phyloP scores from a whole-genome alignment of 2,113 vertebrate genomes.

The Nibea albiflora region DNA sequence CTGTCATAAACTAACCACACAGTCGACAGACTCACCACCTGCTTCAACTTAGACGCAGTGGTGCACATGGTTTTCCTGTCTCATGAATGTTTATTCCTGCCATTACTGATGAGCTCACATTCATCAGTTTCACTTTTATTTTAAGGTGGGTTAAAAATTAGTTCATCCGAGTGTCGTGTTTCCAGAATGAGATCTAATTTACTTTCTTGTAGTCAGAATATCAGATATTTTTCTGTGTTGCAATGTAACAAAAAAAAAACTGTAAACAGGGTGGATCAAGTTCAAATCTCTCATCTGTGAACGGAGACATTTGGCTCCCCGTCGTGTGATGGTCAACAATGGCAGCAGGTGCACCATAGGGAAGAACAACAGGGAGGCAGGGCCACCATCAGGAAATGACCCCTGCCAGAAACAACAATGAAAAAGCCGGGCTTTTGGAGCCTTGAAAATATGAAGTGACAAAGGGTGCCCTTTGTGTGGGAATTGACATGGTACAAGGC shows the following conservation, averaged over 20 bases:
- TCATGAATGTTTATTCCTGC: not conserved
- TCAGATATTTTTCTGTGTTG: not conserved
- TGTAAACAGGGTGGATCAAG: not conserved
- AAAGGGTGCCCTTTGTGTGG: conserved; percentile 84
- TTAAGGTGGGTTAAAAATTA: not conserved
- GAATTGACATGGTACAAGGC: conserved; percentile 81
- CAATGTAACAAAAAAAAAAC: too few relatives aligned
- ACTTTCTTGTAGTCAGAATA: not conserved
- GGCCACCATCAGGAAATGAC: conserved; percentile 72
- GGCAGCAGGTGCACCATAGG: conserved; percentile 75
- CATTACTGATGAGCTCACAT: not conserved
- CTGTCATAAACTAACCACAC: not conserved
- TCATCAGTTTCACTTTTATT: not conserved
- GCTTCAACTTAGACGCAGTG: not conserved
- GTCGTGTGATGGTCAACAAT: conserved; percentile 69
- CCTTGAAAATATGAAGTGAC: conserved; percentile 86
- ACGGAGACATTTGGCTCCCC: conserved; percentile 53
- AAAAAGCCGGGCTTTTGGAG: conserved; percentile 74
- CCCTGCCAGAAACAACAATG: conserved; percentile 74
- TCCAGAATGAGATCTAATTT: not conserved
- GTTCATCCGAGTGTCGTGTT: not conserved
- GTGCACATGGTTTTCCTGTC: not conserved
- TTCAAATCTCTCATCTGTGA: conserved; percentile 33
- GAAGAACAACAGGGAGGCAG: conserved; percentile 48
- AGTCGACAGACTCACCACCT: not conserved